Evolutionary conservation across 2,797 vertebrate genomes (phyloP).

Genomic region (Arvicola amphibius): DNA sequence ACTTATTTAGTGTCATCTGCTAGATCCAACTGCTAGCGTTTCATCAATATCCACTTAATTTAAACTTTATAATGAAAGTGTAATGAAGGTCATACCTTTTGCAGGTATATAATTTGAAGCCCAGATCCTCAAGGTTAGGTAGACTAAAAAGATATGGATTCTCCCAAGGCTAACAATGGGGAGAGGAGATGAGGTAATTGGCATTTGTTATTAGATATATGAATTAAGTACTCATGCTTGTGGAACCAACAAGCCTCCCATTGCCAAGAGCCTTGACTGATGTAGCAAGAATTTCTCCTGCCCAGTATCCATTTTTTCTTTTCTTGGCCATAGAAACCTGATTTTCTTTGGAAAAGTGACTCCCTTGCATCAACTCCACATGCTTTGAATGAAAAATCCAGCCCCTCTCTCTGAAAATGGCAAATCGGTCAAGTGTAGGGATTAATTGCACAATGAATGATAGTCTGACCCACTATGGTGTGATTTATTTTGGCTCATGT

Average conservation of each 20-base stretch:
- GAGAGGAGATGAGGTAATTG: neutral
- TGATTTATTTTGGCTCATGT: neutral
- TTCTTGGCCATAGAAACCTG: neutral
- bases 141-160: neutral
- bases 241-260: neutral
- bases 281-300: neutral
- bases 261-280: neutral
- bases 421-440: neutral
- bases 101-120: neutral
- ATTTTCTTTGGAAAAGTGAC: neutral
- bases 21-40: neutral
- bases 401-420: neutral
- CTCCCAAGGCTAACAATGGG: neutral
- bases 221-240: neutral
- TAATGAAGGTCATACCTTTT: neutral
- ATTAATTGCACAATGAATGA: neutral
- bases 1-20: conserved; percentile 28
- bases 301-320: neutral
- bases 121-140: neutral
- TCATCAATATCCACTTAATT: conserved; percentile 37
- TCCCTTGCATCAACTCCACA: no score
- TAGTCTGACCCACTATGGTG: neutral
- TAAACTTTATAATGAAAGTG: conserved; percentile 14
- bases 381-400: neutral
- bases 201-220: neutral